Evolutionary conservation across 2,888 invertebrate genomes (phyloP), one percentile per base, ranked within the genome.

Genomic region (Leptopilina myrica): DNA sequence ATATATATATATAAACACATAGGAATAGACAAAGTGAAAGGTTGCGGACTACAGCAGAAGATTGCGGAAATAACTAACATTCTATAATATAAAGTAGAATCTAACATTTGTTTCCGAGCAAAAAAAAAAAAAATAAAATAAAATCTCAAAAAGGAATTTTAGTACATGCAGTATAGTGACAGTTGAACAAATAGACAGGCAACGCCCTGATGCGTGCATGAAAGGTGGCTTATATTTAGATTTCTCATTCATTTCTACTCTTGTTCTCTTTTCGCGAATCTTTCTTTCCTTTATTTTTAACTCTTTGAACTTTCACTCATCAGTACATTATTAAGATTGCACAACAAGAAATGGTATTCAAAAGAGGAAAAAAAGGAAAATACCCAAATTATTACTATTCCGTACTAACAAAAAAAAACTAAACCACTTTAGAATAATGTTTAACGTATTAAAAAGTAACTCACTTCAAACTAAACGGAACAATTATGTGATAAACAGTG

Each of bases 221-320:
- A 82, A 83, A 82, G 80, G 76, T 73, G 33, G 33, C 33, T 33
- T 33, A 33, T 33, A 33, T 33, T 33, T 33, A 33, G 33, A 33
- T 33, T 33, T 14, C 82, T 82, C 83, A 85, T 84, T 85, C 84
- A 83, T 83, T 84, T 85, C 33, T 33, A 33, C 33, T 69, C 26
- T 20, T 20, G 33, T 33, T 33, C 69, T 69, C 53, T 69, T 69
- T 69, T 56, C 20, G 14, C 69, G 5, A 14, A 69, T 49, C 49
- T 53, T 53, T 69, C 49, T 69, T 69, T 69, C 14, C 26, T 12
- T 69, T 49, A 33, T n/a, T 53, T 53, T 26, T 33, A 53, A 26
- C 3, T 53, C 15, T 56, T 15, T 33, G 33, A 33, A 33, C 33
- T 33, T 33, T 33, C 33, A 33, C 33, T 33, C 33, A 33, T 33